A percentile compares a stretch with the other conserved stretches of the same genome.
These are phyloP conservation scores for Phaethornis superciliosus DNA, from an alignment of 2,113 vertebrate species.

Conservation along the genomic window DNA sequence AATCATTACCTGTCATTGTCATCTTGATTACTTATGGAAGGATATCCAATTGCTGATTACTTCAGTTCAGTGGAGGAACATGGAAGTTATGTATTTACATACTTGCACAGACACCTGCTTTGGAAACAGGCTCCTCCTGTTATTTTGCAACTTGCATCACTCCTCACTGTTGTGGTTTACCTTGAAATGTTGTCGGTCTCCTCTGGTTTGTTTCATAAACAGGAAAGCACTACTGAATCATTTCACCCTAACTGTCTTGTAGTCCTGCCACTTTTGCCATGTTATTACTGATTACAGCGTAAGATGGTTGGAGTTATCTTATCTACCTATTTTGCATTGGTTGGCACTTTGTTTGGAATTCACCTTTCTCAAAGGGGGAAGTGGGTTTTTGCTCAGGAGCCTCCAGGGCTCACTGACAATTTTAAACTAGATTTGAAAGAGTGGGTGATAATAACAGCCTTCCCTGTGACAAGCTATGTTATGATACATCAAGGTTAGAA, in stretches of 20 bases:
- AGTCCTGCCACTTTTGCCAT: neutral
- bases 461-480: no score
- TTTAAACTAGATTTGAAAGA: no score
- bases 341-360: neutral
- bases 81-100: neutral
- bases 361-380: no score
- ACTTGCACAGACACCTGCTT: neutral
- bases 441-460: no score
- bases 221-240: neutral
- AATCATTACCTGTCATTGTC: neutral
- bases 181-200: neutral
- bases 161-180: neutral
- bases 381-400: no score
- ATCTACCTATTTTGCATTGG: no score
- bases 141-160: neutral
- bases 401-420: no score
- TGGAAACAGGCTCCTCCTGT: neutral
- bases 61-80: no score
- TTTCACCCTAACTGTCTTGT: neutral
- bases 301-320: neutral
- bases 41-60: neutral
- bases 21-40: neutral
- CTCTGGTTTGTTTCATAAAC: neutral
- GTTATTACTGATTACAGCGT: neutral
- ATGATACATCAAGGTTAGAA: no score